These are phyloP conservation scores for Conomelus anceps DNA, from an alignment of 2,888 invertebrate genomes.

Conservation along the genomic window DNA sequence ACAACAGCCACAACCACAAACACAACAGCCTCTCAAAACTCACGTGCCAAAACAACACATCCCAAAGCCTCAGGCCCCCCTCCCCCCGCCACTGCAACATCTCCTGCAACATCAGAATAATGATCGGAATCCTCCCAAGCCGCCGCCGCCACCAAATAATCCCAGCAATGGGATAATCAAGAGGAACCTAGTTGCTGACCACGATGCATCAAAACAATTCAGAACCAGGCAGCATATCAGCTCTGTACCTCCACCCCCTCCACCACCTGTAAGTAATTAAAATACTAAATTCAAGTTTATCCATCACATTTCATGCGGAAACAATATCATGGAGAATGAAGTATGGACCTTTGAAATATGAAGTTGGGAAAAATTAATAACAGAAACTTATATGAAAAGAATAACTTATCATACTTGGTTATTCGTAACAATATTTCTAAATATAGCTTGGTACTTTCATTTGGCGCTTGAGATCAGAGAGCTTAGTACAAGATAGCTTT, in stretches of 20 bases:
- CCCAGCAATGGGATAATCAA: background rate
- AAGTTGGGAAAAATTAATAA: no score
- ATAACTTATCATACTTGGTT: no score
- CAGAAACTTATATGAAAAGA: no score
- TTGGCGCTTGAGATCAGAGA: no score
- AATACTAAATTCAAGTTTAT: background rate
- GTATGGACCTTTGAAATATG: no score
- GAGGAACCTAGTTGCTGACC: background rate
- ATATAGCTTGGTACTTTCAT: no score
- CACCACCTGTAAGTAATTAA: constrained; percentile 51
- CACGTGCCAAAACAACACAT: background rate
- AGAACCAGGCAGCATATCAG: constrained; percentile 18
- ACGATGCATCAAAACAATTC: background rate
- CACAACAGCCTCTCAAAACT: background rate
- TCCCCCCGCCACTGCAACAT: background rate
- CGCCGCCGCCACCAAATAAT: background rate
- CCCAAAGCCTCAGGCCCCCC: background rate
- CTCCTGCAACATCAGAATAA: background rate
- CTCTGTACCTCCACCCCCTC: constrained; percentile 52
- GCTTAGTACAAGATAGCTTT: no score
- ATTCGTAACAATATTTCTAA: no score
- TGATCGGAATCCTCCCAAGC: background rate
- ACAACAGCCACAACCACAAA: background rate
- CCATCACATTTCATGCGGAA: background rate
- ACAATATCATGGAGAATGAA: no score